Evolutionary conservation across 1,140 invertebrate genomes (phyloP).

Genomic region (Bombyx mori): ASM3026992v2 NC_085114.1:8383001-8383500

Average conservation of each 20-base stretch:
- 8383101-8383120: constrained; percentile 65
- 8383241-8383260: constrained; percentile 61
- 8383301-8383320: constrained; percentile 69
- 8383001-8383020: constrained; percentile 72
- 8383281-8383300: constrained; percentile 66
- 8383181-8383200: constrained; percentile 71
- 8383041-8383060: constrained; percentile 73
- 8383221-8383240: constrained; percentile 70
- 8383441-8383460: constrained; percentile 70
- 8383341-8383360: constrained; percentile 62
- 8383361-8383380: constrained; percentile 55
- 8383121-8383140: constrained; percentile 68
- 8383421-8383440: constrained; percentile 47
- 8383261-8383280: constrained; percentile 15
- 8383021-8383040: constrained; percentile 70
- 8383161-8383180: constrained; percentile 70
- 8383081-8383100: constrained; percentile 71
- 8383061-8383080: constrained; percentile 72
- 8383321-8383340: constrained; percentile 67
- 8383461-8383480: constrained; percentile 69
- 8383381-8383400: constrained; percentile 37
- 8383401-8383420: constrained; percentile 26
- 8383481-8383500: constrained; percentile 51
- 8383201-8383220: constrained; percentile 71
- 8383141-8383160: constrained; percentile 69